Base-by-base conservation (phyloP, 2,797 vertebrate genomes). In the Mormyrops boulengeri region DNA sequence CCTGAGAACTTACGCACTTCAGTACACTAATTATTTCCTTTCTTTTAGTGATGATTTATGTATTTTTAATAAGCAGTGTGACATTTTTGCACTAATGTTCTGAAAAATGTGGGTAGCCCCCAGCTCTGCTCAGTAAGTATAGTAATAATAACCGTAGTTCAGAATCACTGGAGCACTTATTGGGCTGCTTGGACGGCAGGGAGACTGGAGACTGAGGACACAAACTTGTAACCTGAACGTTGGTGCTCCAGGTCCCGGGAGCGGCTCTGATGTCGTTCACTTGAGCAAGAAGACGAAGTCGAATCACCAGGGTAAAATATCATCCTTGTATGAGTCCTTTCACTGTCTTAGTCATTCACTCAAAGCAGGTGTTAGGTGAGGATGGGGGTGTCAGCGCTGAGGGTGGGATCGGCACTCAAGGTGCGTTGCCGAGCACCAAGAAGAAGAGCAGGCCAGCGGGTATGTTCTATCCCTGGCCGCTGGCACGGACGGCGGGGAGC, bases 401-500 rank as follows among this genome's bases (percentile, higher is more conserved):
- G 50, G 26, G 85, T 8, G 19, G 47, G 49, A 30, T 7, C 0
- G 30, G 26, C 52, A 2, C 12, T 55, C 22, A 26, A 52, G 85
- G 22, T 9, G 22, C 47, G 1, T 22, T 6, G n/a, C 3, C 8
- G 50, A 86, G n/a, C 50, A n/a, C 50, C 49, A 0, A 11, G 50
- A 1, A 55, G 85, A 87, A 4, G 2, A 87, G 52, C 3, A n/a
- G 30, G 12, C 52, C n/a, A 3, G 26, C 50, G 6, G 47, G 49
- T 49, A 55, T 52, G 0, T 1, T 66, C 19, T 17, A 26, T 77
- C 62, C 22, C 34, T 26, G 22, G 17, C 92, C 93, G 92, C 91
- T 92, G 89, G 94, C 93, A 93, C 93, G 89, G 93, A 93, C 92
- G 89, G n/a, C 88, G 89, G 2, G 30, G 22, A 41, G 22, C 30